phyloP scores from a whole-genome alignment of 2,113 vertebrate species.

The Hylia prasina region DNA sequence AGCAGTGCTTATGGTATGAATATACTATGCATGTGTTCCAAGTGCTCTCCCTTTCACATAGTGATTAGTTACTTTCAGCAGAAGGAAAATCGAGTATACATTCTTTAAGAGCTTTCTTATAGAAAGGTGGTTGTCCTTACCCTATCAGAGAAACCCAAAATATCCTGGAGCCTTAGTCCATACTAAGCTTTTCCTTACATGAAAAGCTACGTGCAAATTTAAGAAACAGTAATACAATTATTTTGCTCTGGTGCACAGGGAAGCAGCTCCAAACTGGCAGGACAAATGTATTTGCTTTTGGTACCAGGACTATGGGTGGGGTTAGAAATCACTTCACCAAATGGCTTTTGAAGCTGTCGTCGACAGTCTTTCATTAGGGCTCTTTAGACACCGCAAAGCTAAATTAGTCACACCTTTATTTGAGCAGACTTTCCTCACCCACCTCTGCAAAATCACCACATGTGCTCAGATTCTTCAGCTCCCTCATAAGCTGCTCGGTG shows the following conservation, averaged over 20 bases:
- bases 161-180: neutral
- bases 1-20: neutral
- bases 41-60: neutral
- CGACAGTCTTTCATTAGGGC: constrained; percentile 2
- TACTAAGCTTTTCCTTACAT: neutral
- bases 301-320: neutral
- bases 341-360: neutral
- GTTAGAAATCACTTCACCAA: neutral
- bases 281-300: neutral
- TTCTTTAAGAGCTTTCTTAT: neutral
- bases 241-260: neutral
- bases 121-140: neutral
- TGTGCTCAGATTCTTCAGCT: neutral
- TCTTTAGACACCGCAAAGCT: neutral
- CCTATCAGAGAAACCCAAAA: neutral
- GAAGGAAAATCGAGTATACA: neutral
- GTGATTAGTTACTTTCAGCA: neutral
- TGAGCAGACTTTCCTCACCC: constrained; percentile 32
- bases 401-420: constrained; percentile 49
- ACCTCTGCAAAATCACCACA: constrained; percentile 9
- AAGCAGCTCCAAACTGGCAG: neutral
- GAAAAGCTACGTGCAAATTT: neutral
- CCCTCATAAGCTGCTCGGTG: accelerated
- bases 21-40: neutral
- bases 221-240: neutral